Evolutionary conservation across 2,113 vertebrate species (phyloP).

Genomic region (Azemiops feae): DNA sequence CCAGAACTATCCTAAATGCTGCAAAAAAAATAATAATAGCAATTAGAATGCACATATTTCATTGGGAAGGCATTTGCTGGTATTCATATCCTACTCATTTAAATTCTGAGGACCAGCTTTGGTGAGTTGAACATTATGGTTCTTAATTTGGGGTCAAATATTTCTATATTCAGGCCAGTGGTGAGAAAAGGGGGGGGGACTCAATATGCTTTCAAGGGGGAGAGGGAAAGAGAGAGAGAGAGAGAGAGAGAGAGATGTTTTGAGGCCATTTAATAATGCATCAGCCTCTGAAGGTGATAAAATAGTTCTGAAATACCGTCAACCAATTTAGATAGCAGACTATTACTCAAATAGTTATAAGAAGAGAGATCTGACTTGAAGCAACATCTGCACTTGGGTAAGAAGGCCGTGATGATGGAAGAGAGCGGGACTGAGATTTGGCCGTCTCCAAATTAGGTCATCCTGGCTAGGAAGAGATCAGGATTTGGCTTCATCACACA

Average conservation of each 20-base stretch:
- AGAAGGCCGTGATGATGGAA: background rate
- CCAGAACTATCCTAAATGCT: constrained; percentile 22
- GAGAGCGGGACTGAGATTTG: background rate
- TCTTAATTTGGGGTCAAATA: constrained; percentile 29
- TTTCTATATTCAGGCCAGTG: constrained; percentile 12
- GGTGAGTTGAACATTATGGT: background rate
- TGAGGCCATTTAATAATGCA: background rate
- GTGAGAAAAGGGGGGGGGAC: background rate
- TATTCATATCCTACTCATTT: constrained; percentile 19
- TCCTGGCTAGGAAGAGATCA: background rate
- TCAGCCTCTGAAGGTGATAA: background rate
- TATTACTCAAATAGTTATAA: background rate
- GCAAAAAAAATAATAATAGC: constrained; percentile 9
- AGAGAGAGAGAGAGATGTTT: background rate
- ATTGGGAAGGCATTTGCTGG: constrained; percentile 31
- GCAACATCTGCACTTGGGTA: background rate
- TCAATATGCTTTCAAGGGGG: constrained; percentile 16
- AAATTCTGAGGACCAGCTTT: constrained; percentile 21
- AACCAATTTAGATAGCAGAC: background rate
- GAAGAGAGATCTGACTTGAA: constrained; percentile 1
- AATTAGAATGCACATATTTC: constrained; percentile 14
- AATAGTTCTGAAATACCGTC: background rate
- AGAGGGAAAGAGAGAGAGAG: too few species aligned
- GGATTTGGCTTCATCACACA: background rate
- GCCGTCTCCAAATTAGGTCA: constrained; percentile 14